A percentile compares a stretch with the other conserved stretches of the same genome.
These are phyloP conservation scores for Drosophila merina DNA, from an alignment of 2,888 invertebrate genomes.

Conservation along the genomic window DNA sequence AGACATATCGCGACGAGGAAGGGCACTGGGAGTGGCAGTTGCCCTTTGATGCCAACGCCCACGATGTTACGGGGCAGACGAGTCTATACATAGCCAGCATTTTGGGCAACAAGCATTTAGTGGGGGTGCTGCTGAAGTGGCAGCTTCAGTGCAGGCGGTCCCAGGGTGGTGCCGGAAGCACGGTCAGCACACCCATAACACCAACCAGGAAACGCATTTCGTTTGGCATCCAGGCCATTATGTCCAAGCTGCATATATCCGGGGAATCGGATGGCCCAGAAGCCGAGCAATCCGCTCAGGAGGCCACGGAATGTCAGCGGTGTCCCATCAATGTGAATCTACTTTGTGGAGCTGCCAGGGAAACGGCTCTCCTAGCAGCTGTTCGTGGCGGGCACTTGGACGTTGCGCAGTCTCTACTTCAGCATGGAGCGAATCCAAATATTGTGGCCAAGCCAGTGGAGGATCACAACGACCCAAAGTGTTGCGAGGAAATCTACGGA, in stretches of 20 bases:
- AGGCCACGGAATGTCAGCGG: conserved; percentile 81
- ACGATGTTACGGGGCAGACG: conserved; percentile 95
- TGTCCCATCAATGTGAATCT: conserved; percentile 90
- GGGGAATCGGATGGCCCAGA: conserved; percentile 85
- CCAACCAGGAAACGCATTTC: conserved; percentile 90
- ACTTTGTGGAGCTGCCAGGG: conserved; percentile 90
- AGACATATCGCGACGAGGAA: conserved; percentile 88
- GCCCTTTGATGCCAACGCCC: conserved; percentile 96
- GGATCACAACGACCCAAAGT: conserved; percentile 84
- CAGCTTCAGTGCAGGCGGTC: conserved; percentile 86
- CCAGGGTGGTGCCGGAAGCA: conserved; percentile 41
- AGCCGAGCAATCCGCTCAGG: conserved; percentile 42
- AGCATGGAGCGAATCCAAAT: conserved; percentile 93
- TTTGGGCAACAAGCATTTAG: conserved; percentile 91
- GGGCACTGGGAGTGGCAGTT: conserved; percentile 92
- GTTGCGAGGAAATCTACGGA: conserved; percentile 84
- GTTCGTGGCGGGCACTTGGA: conserved; percentile 90
- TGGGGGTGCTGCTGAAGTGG: conserved; percentile 90
- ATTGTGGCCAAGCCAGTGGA: conserved; percentile 85
- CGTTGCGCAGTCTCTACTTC: conserved; percentile 88
- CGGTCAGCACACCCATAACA: conserved; percentile 82
- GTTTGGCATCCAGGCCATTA: conserved; percentile 94
- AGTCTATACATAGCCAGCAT: conserved; percentile 95
- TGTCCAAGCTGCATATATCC: conserved; percentile 90
- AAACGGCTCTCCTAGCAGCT: conserved; percentile 93